These are phyloP conservation scores for Centropus unirufus DNA, from an alignment of 2,113 vertebrate species.

Conservation along the genomic window DNA sequence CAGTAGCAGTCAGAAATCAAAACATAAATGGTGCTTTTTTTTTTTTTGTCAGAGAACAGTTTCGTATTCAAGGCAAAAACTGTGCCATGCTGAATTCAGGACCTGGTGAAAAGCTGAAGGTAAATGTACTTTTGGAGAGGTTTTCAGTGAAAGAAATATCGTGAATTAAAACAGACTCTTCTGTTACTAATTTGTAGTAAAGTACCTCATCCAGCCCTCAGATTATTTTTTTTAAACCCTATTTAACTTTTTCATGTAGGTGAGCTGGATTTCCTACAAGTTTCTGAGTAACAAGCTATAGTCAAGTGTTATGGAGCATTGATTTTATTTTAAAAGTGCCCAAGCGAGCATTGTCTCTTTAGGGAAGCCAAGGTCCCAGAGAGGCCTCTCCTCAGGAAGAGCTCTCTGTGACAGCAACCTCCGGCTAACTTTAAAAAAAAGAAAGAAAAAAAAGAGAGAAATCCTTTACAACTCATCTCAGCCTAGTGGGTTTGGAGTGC, in stretches of 20 bases:
- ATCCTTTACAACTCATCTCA: not conserved
- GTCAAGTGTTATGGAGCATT: constrained; percentile 2
- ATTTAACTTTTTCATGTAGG: constrained; percentile 6
- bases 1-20: constrained; percentile 8
- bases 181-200: constrained; percentile 49
- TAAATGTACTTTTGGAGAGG: not conserved
- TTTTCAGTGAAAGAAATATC: constrained; percentile 28
- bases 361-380: not conserved
- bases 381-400: not conserved
- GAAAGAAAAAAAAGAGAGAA: not conserved
- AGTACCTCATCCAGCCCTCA: not conserved
- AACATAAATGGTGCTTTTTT: constrained; percentile 4
- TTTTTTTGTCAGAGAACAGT: not conserved
- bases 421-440: not conserved
- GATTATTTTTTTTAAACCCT: not conserved
- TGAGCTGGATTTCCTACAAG: constrained; percentile 31
- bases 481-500: not conserved
- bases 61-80: constrained; percentile 27
- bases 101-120: constrained; percentile 40
- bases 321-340: not conserved
- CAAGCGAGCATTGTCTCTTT: not conserved
- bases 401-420: not conserved
- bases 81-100: constrained; percentile 31
- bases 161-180: not conserved
- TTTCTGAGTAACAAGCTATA: constrained; percentile 1